Evolutionary conservation across 2,888 invertebrate genomes (phyloP).

Genomic region (Polydrusus cervinus): DNA sequence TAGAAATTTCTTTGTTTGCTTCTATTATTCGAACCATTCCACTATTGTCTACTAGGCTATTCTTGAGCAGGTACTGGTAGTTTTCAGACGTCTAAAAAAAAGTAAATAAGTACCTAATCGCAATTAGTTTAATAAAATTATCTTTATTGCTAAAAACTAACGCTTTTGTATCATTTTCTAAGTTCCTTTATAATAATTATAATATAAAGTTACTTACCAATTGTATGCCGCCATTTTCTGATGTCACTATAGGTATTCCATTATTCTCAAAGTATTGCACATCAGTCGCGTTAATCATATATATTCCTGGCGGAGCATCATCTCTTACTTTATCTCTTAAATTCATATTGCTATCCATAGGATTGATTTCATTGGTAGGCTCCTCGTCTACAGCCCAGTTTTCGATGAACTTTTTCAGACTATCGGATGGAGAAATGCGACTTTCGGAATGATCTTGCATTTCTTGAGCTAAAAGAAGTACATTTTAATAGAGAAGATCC

Average conservation of each 20-base stretch:
- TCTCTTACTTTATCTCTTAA: slow-evolving; percentile 56
- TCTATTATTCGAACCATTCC: slow-evolving; percentile 62
- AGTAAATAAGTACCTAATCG: neutral
- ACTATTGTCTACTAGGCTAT: slow-evolving; percentile 60
- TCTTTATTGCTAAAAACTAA: too few relatives aligned
- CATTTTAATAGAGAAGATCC: too few relatives aligned
- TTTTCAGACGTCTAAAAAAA: slow-evolving; percentile 60
- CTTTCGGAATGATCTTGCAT: slow-evolving; percentile 62
- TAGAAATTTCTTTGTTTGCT: slow-evolving; percentile 55
- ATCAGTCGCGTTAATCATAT: slow-evolving; percentile 63
- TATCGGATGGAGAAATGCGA: slow-evolving; percentile 61
- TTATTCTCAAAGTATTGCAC: slow-evolving; percentile 64
- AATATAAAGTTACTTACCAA: slow-evolving; percentile 54
- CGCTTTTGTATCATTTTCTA: neutral
- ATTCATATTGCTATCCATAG: slow-evolving; percentile 53
- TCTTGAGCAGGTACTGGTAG: slow-evolving; percentile 64
- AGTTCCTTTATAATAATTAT: too few relatives aligned
- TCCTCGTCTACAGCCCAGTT: slow-evolving; percentile 68
- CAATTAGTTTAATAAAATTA: too few relatives aligned
- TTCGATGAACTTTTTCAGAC: slow-evolving; percentile 67
- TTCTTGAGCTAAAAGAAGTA: slow-evolving; percentile 58
- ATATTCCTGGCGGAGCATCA: slow-evolving; percentile 59
- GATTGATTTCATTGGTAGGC: slow-evolving; percentile 59
- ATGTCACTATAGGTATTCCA: slow-evolving; percentile 59
- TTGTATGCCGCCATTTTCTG: slow-evolving; percentile 58